These are phyloP conservation scores for Phlogophora meticulosa DNA, from an alignment of 2,888 invertebrate species.

Conservation along the genomic window DNA sequence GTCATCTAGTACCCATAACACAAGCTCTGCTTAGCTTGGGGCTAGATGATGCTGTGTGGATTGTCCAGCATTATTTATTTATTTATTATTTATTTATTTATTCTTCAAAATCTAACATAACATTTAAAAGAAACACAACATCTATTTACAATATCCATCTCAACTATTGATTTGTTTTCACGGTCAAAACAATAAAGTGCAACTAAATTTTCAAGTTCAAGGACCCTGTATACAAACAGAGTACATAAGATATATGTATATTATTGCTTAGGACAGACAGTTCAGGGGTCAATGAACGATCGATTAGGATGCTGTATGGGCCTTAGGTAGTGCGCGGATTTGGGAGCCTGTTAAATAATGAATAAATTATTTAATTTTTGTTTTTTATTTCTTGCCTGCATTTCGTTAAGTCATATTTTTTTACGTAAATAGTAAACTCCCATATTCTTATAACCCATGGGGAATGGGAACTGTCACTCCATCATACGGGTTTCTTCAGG, in stretches of 20 bases:
- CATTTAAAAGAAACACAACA: not conserved
- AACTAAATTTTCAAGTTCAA: constrained; percentile 62
- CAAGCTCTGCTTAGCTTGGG: no score
- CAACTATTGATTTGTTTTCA: constrained; percentile 22
- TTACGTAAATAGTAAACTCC: no score
- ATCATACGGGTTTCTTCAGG: no score
- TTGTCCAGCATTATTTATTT: no score
- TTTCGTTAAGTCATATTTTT: no score
- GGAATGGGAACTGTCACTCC: no score
- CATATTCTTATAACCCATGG: no score
- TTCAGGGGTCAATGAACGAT: constrained; percentile 77
- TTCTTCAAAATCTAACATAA: not conserved
- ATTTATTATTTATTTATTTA: no score
- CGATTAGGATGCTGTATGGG: constrained; percentile 84
- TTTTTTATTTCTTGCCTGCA: not conserved
- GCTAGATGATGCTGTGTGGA: no score
- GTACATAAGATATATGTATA: constrained; percentile 64
- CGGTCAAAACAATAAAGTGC: constrained; percentile 50
- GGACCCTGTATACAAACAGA: constrained; percentile 65
- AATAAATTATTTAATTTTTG: not conserved
- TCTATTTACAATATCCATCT: not conserved
- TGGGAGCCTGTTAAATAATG: constrained; percentile 2
- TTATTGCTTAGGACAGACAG: constrained; percentile 79
- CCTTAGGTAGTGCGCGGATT: constrained; percentile 70
- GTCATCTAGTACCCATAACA: no score